phyloP scores from a whole-genome alignment of 2,113 vertebrate genomes.

The Oryzias curvinotus region DNA sequence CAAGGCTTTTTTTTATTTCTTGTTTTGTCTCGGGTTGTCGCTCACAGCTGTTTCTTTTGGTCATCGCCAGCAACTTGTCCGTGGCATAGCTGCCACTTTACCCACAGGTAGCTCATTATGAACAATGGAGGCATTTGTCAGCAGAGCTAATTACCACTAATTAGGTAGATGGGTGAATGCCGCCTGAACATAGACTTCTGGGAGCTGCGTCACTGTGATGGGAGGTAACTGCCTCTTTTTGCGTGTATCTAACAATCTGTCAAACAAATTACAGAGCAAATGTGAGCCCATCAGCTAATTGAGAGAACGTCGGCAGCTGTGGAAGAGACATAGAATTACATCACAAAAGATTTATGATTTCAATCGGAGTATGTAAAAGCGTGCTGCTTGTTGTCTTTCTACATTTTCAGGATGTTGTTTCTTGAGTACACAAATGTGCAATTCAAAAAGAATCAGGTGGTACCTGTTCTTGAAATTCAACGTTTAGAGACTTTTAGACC shows the following conservation, averaged over 20 bases:
- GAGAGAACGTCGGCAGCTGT: background rate
- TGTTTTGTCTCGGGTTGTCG: background rate
- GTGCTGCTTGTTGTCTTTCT: too few relatives aligned
- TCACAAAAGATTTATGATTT: background rate
- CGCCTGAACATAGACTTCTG: constrained; percentile 43
- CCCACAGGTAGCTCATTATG: constrained; percentile 39
- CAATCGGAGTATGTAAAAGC: too few relatives aligned
- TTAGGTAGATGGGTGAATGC: constrained; percentile 65
- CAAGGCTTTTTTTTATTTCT: background rate
- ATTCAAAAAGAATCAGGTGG: too few relatives aligned
- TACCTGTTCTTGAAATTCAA: too few relatives aligned
- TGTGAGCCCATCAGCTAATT: constrained; percentile 51
- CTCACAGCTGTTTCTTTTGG: background rate
- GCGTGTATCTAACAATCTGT: constrained; percentile 33
- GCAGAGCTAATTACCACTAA: constrained; percentile 70
- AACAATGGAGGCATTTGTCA: constrained; percentile 34
- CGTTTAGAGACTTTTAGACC: too few relatives aligned
- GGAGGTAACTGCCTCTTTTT: constrained; percentile 35
- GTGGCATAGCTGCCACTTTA: constrained; percentile 24
- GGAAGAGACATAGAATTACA: constrained; percentile 1
- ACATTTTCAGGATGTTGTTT: too few relatives aligned
- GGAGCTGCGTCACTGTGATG: constrained; percentile 25
- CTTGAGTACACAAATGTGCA: too few relatives aligned
- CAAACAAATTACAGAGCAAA: constrained; percentile 62
- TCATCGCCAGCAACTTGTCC: constrained; percentile 10